A percentile compares a stretch with the other conserved stretches of the same genome.
phyloP scores from a whole-genome alignment of 2,888 invertebrate genomes.

The Drosophila ezoana region DNA sequence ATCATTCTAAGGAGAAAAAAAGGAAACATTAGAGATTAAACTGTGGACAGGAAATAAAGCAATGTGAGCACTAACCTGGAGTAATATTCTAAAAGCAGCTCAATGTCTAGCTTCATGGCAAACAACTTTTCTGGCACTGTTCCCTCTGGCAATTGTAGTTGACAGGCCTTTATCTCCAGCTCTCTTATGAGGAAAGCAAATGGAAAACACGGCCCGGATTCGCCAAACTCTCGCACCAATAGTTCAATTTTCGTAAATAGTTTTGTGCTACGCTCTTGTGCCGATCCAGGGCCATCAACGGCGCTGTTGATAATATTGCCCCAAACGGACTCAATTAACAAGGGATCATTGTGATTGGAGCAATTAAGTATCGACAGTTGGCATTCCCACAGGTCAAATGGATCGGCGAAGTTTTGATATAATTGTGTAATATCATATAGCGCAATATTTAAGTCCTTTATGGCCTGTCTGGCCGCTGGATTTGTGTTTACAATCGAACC shows the following conservation, averaged over 20 bases:
- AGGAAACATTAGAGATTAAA: background rate
- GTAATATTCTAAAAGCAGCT: constrained; percentile 92
- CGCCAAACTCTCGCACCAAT: constrained; percentile 91
- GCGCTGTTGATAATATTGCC: constrained; percentile 88
- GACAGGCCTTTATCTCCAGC: constrained; percentile 91
- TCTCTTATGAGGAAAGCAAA: constrained; percentile 93
- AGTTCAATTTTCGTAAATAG: constrained; percentile 91
- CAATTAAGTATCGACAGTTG: constrained; percentile 97
- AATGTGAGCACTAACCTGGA: constrained; percentile 85
- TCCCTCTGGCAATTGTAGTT: constrained; percentile 89
- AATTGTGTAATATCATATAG: constrained; percentile 95
- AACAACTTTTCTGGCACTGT: constrained; percentile 92
- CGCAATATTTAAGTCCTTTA: constrained; percentile 91
- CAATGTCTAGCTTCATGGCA: constrained; percentile 91
- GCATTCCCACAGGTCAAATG: constrained; percentile 95
- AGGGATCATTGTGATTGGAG: constrained; percentile 95
- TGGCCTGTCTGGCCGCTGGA: constrained; percentile 87
- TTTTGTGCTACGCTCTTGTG: constrained; percentile 88
- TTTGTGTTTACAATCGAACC: constrained; percentile 83
- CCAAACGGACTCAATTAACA: constrained; percentile 96
- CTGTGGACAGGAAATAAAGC: background rate
- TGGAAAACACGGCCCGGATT: constrained; percentile 95
- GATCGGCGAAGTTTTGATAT: constrained; percentile 96
- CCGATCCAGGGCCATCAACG: constrained; percentile 84
- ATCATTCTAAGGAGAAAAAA: constrained; percentile 86